These are phyloP conservation scores for Tragelaphus imberbis DNA, from an alignment of 2,113 vertebrate species.

Conservation along the genomic window DNA sequence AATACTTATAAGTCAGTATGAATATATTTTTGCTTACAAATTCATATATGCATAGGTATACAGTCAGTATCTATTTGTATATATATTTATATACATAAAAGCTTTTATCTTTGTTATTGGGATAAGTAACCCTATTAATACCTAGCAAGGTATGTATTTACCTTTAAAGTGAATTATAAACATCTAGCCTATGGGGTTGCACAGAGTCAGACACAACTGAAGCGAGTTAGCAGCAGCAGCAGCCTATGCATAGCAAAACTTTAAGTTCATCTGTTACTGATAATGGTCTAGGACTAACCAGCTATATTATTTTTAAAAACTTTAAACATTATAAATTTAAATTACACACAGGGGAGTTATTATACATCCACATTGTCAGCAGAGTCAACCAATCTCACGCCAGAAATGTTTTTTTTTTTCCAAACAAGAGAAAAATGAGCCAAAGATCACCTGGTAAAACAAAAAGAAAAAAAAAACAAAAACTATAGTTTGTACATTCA, in stretches of 20 bases:
- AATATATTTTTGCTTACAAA: neutral
- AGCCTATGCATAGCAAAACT: neutral
- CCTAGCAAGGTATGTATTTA: neutral
- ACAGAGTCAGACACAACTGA: too few relatives aligned
- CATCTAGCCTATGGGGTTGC: neutral
- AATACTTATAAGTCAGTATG: neutral
- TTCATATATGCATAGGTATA: neutral
- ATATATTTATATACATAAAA: neutral
- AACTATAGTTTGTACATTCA: neutral
- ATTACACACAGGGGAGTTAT: neutral
- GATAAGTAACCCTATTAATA: neutral
- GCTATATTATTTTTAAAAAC: neutral
- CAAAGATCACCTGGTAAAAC: neutral
- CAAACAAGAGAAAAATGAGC: neutral
- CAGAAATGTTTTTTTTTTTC: neutral
- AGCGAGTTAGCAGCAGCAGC: too few relatives aligned
- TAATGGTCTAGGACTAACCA: neutral
- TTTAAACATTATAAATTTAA: neutral
- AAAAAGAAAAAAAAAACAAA: neutral
- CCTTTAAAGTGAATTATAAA: neutral
- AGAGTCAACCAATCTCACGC: neutral
- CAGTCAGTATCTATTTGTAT: neutral
- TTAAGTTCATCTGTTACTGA: neutral
- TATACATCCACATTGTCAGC: neutral
- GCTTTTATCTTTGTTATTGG: neutral